A percentile compares a stretch with the other conserved stretches of the same genome.
Conservation (phyloP, 2,888 invertebrate species). For the Catocala sponsa region DNA sequence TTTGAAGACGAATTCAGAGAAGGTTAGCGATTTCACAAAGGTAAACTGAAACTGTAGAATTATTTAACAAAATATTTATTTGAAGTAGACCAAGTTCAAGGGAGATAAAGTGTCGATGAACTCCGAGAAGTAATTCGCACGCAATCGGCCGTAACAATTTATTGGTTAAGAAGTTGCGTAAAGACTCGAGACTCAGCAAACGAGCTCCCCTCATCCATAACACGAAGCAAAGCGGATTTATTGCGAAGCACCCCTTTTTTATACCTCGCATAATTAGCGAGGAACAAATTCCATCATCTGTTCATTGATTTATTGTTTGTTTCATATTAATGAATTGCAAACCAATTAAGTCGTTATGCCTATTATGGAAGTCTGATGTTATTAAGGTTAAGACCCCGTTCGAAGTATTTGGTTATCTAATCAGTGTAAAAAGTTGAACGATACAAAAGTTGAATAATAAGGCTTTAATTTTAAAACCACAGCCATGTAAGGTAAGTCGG, state of each 20-base stretch:
- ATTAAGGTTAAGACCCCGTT: background rate
- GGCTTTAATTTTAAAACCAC: constrained; percentile 58
- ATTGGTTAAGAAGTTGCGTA: constrained; percentile 68
- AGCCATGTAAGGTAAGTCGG: constrained; percentile 49
- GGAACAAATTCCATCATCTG: constrained; percentile 22
- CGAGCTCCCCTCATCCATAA: constrained; percentile 61
- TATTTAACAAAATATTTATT: constrained; percentile 6
- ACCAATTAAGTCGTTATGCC: constrained; percentile 35
- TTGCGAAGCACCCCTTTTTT: constrained; percentile 37
- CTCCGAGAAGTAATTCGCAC: constrained; percentile 69
- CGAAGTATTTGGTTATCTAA: constrained; percentile 2
- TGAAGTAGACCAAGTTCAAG: constrained; percentile 48
- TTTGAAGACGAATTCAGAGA: constrained; percentile 21
- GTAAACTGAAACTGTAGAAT: constrained; percentile 6
- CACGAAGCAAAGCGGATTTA: constrained; percentile 52
- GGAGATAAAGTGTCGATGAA: constrained; percentile 65
- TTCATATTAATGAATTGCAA: constrained; percentile 38
- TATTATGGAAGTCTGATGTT: constrained; percentile 10
- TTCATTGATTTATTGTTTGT: constrained; percentile 36
- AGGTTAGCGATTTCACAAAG: constrained; percentile 9
- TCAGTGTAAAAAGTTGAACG: background rate
- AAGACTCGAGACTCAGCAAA: constrained; percentile 56
- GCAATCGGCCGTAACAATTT: constrained; percentile 74
- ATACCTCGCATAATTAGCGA: constrained; percentile 32
- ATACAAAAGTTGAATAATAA: constrained; percentile 32